phyloP scores from a whole-genome alignment of 2,888 invertebrate genomes.

The Rhorus exstirpatorius region DNA sequence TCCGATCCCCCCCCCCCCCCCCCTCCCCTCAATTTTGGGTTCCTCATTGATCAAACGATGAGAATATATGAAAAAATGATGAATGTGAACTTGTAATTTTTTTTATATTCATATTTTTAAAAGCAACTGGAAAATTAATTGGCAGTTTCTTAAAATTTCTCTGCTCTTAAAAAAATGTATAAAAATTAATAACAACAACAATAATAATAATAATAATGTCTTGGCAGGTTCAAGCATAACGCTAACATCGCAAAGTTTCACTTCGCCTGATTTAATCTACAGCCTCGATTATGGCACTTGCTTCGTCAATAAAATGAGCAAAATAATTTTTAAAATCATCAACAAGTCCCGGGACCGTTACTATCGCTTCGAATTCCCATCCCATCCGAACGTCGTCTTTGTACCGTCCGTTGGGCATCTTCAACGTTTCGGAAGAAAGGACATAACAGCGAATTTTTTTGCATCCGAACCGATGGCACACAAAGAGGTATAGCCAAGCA shows the following conservation, averaged over 20 bases:
- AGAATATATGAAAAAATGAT: not conserved
- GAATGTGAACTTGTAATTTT: no score
- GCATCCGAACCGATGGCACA: conserved; percentile 84
- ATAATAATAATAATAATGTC: not conserved
- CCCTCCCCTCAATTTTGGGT: not conserved
- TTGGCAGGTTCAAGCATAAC: conserved; percentile 45
- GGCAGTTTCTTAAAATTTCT: not conserved
- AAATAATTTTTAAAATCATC: conserved; percentile 84
- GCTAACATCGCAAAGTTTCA: conserved; percentile 2
- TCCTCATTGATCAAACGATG: no score
- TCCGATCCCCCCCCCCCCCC: no score
- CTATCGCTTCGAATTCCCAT: conserved; percentile 85
- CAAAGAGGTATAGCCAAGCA: conserved; percentile 77
- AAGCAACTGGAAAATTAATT: no score
- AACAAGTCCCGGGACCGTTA: conserved; percentile 84
- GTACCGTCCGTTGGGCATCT: conserved; percentile 87
- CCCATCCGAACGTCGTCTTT: conserved; percentile 84
- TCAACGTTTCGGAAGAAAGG: conserved; percentile 85
- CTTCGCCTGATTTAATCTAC: conserved; percentile 71
- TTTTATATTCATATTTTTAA: no score
- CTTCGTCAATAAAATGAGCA: conserved; percentile 82
- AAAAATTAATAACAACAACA: not conserved
- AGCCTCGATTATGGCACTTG: conserved; percentile 84
- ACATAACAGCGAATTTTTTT: conserved; percentile 87
- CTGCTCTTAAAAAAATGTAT: not conserved